phyloP scores from a whole-genome alignment of 2,888 invertebrate species.

The Meiosimyza platycephala region DNA sequence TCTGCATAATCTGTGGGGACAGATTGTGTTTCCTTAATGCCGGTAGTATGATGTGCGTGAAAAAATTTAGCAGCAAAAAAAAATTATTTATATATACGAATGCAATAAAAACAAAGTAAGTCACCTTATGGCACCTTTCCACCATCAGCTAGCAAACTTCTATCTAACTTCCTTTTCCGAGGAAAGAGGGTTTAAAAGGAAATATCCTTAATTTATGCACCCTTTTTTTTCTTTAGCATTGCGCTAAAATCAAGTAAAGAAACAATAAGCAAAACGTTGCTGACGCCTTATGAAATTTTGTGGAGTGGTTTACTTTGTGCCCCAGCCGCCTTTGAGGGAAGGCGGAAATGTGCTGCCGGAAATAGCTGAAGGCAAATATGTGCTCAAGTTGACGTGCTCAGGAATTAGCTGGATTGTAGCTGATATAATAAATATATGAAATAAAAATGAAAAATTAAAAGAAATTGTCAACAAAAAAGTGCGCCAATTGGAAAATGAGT shows the following conservation, averaged over 20 bases:
- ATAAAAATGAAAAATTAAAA: too few relatives aligned
- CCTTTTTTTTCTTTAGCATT: conserved; percentile 47
- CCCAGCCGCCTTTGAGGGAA: conserved; percentile 46
- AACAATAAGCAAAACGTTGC: conserved; percentile 46
- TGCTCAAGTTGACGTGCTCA: conserved; percentile 28
- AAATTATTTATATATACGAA: background rate
- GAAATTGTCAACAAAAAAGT: too few relatives aligned
- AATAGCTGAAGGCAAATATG: conserved; percentile 52
- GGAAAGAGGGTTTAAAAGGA: background rate
- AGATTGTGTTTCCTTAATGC: conserved; percentile 20
- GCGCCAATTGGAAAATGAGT: too few relatives aligned
- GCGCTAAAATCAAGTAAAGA: conserved; percentile 8
- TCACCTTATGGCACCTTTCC: conserved; percentile 20
- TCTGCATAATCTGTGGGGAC: conserved; percentile 23
- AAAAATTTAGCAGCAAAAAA: background rate
- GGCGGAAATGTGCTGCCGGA: conserved; percentile 61
- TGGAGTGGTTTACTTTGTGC: conserved; percentile 23
- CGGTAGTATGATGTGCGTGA: background rate
- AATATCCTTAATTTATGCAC: conserved; percentile 58
- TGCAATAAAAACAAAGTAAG: background rate
- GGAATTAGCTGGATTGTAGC: conserved; percentile 13
- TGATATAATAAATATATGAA: too few relatives aligned
- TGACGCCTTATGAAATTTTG: conserved; percentile 49
- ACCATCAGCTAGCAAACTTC: conserved; percentile 1
- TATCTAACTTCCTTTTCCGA: conserved; percentile 13